phyloP scores from a whole-genome alignment of 2,797 vertebrate species.

The Acestrorhynchus altus region DNA sequence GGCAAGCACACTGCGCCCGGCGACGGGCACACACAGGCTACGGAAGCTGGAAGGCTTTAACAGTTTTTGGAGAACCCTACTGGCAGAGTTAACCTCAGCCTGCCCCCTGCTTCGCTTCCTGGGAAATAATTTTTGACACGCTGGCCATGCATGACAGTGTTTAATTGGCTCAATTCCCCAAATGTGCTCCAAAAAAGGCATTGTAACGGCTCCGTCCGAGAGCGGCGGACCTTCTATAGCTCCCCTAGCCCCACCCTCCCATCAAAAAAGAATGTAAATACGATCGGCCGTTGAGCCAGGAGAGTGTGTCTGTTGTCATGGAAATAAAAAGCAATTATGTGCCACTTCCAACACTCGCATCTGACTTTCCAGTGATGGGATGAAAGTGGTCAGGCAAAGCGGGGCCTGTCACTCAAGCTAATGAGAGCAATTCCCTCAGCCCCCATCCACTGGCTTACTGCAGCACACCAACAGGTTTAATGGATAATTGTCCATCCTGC shows the following conservation, averaged over 20 bases:
- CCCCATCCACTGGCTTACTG: slow-evolving; percentile 67
- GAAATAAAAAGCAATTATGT: slow-evolving; percentile 85
- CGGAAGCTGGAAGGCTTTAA: not conserved
- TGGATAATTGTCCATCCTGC: slow-evolving; percentile 56
- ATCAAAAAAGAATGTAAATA: slow-evolving; percentile 51
- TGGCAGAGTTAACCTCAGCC: not conserved
- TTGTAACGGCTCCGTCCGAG: slow-evolving; percentile 19
- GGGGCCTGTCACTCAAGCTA: slow-evolving; percentile 79
- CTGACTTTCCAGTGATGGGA: slow-evolving; percentile 65
- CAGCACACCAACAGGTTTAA: slow-evolving; percentile 55
- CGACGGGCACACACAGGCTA: not conserved
- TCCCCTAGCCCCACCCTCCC: not conserved
- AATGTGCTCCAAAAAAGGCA: slow-evolving; percentile 28
- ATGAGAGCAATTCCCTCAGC: slow-evolving; percentile 66
- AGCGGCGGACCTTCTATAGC: not conserved
- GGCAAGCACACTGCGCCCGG: not conserved
- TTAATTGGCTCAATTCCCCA: slow-evolving; percentile 52
- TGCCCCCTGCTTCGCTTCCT: slow-evolving; percentile 19
- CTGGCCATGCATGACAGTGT: slow-evolving; percentile 45
- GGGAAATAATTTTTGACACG: slow-evolving; percentile 50
- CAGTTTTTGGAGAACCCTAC: slow-evolving; percentile 26
- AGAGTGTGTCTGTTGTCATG: slow-evolving; percentile 78
- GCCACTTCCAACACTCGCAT: slow-evolving; percentile 76
- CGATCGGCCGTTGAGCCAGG: slow-evolving; percentile 19
- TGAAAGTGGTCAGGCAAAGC: slow-evolving; percentile 59